phyloP scores from a whole-genome alignment of 2,113 vertebrate genomes.

The Bubo scandiacus region DNA sequence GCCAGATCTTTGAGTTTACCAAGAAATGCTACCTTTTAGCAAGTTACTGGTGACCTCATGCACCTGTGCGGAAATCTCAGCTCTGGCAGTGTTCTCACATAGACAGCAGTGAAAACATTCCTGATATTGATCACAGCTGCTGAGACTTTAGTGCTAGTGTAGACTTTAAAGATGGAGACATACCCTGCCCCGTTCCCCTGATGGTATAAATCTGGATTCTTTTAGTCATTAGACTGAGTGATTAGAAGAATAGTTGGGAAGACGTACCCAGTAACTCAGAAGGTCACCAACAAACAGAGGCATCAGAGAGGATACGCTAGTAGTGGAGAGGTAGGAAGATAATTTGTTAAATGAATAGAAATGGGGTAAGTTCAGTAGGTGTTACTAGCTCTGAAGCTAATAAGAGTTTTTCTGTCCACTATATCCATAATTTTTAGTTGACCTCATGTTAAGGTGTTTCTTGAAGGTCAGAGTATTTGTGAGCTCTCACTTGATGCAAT shows the following conservation, averaged over 20 bases:
- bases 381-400: neutral
- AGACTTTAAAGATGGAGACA: neutral
- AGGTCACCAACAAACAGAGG: neutral
- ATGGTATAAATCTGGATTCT: neutral
- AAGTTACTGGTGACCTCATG: slow-evolving; percentile 7
- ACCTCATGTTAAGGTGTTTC: neutral
- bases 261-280: rapidly evolving
- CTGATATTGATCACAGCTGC: neutral
- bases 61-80: neutral
- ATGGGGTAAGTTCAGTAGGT: neutral
- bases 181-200: neutral
- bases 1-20: neutral
- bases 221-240: neutral
- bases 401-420: neutral
- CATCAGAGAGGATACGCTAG: neutral
- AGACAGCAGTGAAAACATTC: slow-evolving; percentile 8
- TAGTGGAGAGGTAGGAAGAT: neutral
- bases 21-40: neutral
- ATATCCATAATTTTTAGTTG: neutral
- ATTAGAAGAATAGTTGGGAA: neutral
- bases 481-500: neutral
- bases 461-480: neutral
- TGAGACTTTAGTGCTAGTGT: neutral
- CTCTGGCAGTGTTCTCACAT: neutral
- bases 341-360: neutral